Base-by-base conservation (phyloP, 2,888 invertebrate genomes). In the Labia minor region DNA sequence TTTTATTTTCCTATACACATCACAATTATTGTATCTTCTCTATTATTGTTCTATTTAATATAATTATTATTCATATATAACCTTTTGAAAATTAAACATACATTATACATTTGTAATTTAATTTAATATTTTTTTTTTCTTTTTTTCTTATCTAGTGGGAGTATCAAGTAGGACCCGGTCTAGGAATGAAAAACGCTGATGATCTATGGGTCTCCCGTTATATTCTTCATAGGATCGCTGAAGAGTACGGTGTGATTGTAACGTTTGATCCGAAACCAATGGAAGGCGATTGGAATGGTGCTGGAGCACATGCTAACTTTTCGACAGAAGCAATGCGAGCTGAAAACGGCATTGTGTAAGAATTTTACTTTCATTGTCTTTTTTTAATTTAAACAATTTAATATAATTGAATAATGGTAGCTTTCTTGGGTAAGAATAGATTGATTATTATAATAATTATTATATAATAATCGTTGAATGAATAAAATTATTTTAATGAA, bases 301-400 rank as follows among this genome's bases (percentile, higher is more conserved):
- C 97, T 63, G 97, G 97, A 0, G 95, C 95, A 0, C 97, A 98
- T 76, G 92, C 92, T 68, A 98, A 98, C 80, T 96, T 95, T 81
- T 96, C 95, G 10, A 98, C 97, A 0, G 86, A 89, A 75, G 82
- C 83, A 61, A 98, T 97, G 97, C 83, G 97, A 66, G 87, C 89
- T 63, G 88, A 90, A 1, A 90, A 90, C 72, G 93, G 95, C 71
- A 92, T 95, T 74, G 83, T 85, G 87, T 87, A 76, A 84, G 84
- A n/a, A n/a, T n/a, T 82, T 71, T 70, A 49, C 19, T 26, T 26
- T 49, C n/a, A 11, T 66, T 37, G n/a, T n/a, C n/a, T n/a, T 20
- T 64, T 20, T 16, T 33, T 14, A 62, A 62, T 10, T 62, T 18
- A 14, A 18, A 18, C 11, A 62, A 18, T 62, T 18, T 11, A 18